These are phyloP conservation scores for Sphyrna mokarran DNA, from an alignment of 2,113 vertebrate genomes.

Conservation along the genomic window DNA sequence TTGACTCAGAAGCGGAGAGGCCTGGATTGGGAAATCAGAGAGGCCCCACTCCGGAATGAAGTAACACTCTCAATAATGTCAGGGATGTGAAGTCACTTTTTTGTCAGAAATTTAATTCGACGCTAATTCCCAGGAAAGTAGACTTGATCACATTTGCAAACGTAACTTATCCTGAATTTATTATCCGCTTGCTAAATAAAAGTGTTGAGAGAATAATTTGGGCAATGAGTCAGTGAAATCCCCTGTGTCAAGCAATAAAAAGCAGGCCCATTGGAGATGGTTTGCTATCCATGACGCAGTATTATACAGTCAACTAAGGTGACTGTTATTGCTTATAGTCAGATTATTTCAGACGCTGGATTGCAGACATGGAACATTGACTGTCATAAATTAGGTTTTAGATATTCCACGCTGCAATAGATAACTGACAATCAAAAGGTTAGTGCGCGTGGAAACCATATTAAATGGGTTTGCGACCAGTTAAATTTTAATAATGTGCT, in stretches of 20 bases:
- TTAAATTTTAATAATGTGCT: slow-evolving; percentile 33
- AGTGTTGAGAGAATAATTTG: slow-evolving; percentile 26
- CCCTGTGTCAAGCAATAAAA: slow-evolving; percentile 16
- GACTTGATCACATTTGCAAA: slow-evolving; percentile 26
- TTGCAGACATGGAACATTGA: background rate
- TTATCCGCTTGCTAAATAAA: slow-evolving; percentile 23
- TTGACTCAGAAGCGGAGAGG: background rate
- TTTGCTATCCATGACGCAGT: slow-evolving; percentile 8
- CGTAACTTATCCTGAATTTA: background rate
- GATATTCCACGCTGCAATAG: background rate
- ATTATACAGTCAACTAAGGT: slow-evolving; percentile 35
- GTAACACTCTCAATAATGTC: background rate
- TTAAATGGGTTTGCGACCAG: slow-evolving; percentile 20
- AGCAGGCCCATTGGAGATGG: background rate
- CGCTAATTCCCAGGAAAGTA: slow-evolving; percentile 32
- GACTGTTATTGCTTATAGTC: slow-evolving; percentile 27
- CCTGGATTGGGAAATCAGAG: background rate
- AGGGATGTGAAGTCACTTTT: background rate
- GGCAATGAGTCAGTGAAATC: slow-evolving; percentile 31
- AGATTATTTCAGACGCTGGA: slow-evolving; percentile 7
- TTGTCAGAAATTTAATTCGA: background rate
- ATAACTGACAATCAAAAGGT: slow-evolving; percentile 25
- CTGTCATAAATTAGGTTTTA: slow-evolving; percentile 29
- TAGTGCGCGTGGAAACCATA: background rate
- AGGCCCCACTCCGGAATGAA: background rate